Percentiles rank a stretch among this genome's conserved stretches.
Conservation (phyloP, 2,797 vertebrate species). For the Benthosema pterotum region DNA sequence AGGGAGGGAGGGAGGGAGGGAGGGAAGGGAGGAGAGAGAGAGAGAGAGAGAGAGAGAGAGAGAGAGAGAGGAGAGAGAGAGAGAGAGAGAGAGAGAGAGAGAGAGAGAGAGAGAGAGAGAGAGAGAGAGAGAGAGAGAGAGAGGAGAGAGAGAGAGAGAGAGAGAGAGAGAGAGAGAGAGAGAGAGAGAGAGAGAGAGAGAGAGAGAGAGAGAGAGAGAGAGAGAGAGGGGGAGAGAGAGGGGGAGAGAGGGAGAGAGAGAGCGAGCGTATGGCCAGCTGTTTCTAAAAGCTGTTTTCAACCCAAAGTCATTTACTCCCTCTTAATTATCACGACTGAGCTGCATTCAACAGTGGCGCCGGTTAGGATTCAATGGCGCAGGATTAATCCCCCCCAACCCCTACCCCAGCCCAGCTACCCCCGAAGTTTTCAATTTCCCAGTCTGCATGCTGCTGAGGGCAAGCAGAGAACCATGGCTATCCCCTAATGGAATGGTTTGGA, state of each 20-base stretch:
- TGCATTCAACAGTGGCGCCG: slow-evolving; percentile 76
- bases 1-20: too few relatives aligned
- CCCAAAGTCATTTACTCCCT: slow-evolving; percentile 79
- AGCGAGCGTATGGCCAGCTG: slow-evolving; percentile 71
- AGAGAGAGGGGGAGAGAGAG: too few relatives aligned
- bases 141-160: too few relatives aligned
- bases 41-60: too few relatives aligned
- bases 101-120: too few relatives aligned
- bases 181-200: too few relatives aligned
- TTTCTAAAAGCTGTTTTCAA: slow-evolving; percentile 70
- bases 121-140: too few relatives aligned
- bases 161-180: too few relatives aligned
- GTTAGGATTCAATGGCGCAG: slow-evolving; percentile 79
- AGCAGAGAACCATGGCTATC: slow-evolving; percentile 63
- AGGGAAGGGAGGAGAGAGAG: too few relatives aligned
- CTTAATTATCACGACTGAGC: slow-evolving; percentile 76
- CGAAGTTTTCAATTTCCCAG: slow-evolving; percentile 78
- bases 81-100: too few relatives aligned
- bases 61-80: too few relatives aligned
- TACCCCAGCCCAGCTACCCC: slow-evolving; percentile 59
- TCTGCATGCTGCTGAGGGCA: slow-evolving; percentile 68
- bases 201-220: too few relatives aligned
- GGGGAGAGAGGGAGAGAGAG: slow-evolving; percentile 37
- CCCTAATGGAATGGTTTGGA: slow-evolving; percentile 18
- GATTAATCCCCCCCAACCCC: slow-evolving; percentile 77